phyloP scores from a whole-genome alignment of 2,888 invertebrate species.

The Formica aserva region DNA sequence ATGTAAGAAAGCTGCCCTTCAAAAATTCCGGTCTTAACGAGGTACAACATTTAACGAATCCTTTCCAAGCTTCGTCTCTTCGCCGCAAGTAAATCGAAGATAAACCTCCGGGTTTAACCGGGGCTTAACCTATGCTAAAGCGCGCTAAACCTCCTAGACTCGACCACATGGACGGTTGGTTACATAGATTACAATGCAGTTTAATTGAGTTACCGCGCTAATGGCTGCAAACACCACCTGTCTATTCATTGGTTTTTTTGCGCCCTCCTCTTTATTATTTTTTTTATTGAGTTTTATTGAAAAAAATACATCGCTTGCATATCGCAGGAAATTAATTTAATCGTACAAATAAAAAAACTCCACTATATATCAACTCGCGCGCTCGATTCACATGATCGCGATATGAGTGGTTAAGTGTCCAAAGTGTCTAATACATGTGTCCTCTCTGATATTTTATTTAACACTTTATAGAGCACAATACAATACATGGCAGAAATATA shows the following conservation, averaged over 20 bases:
- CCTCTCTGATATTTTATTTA: conserved; percentile 19
- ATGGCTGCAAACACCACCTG: conserved; percentile 72
- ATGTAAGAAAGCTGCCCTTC: conserved; percentile 23
- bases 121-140: conserved; percentile 83
- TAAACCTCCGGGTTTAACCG: conserved; percentile 82
- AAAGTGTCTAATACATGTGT: neutral
- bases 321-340: conserved; percentile 11
- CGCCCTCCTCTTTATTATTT: conserved; percentile 1
- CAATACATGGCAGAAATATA: neutral
- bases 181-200: conserved; percentile 83
- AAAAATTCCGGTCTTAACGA: conserved; percentile 60
- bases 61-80: conserved; percentile 67
- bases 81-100: conserved; percentile 81
- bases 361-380: neutral
- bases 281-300: conserved; percentile 25
- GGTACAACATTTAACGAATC: conserved; percentile 67
- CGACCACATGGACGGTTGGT: conserved; percentile 72
- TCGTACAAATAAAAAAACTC: conserved; percentile 18
- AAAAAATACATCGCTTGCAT: conserved; percentile 1
- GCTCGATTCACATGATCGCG: neutral
- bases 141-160: conserved; percentile 80
- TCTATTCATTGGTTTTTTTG: neutral
- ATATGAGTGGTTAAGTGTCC: conserved; percentile 16
- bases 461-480: neutral
- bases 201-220: conserved; percentile 80